Base-by-base conservation (phyloP, 2,888 invertebrate species). In the Podotricha telesiphe region DNA sequence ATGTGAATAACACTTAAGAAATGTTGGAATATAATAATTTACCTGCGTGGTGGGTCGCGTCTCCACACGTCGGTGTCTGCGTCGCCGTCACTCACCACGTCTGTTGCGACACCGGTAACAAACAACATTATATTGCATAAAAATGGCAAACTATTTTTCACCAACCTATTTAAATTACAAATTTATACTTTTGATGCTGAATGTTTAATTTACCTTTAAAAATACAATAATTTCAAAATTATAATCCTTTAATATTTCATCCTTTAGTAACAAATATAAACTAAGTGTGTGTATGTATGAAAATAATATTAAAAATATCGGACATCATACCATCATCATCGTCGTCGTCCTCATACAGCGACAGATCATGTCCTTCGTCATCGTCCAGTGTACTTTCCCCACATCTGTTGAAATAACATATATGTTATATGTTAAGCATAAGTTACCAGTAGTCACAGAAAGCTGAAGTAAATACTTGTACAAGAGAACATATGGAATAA, bases 281-380 rank as follows among this genome's bases (percentile, higher is more conserved):
- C n/a, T n/a, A n/a, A n/a, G n/a, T n/a, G n/a, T n/a, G n/a, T n/a
- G n/a, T n/a, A n/a, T n/a, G n/a, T n/a, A n/a, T 19, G 13, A 20
- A 40, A 15, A 11, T 6, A 22, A 42, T 7, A 42, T n/a, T 17
- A 17, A 13, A 48, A 8, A 28, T 17, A 28, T 34, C 6, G 2
- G 15, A 34, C 19, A 37, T 15, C 37, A 37, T 48, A 62, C 62
- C 61, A 8, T 65, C 70, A 15, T 67, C 68, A 48, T 71, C 68
- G 22, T 45, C 62, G 51, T 62, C 72, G 48, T 28, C 50, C 1
- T 67, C 63, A 15, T 64, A 65, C 20, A 61, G 69, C 53, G 67
- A 65, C 20, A 67, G 51, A 34, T 71, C 73, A 19, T 61, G 67
- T 34, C 69, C 73, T 2, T 70, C 73, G 11, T 71, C 71, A 42